Evolutionary conservation across 2,888 invertebrate genomes (phyloP).

Genomic region (Falcaria lacertinaria): DNA sequence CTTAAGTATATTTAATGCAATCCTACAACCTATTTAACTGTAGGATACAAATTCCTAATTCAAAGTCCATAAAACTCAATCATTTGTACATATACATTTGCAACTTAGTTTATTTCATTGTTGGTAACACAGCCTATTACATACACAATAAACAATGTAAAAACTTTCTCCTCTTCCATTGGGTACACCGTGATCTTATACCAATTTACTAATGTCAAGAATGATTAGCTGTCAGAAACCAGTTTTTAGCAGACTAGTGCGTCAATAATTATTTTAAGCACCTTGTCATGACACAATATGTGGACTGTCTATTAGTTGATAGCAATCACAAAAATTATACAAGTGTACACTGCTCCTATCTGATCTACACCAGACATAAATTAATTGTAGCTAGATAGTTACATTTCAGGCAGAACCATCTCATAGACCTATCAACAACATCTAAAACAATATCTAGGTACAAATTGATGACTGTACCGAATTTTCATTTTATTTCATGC

Average conservation of each 20-base stretch:
- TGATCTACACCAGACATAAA: constrained; percentile 16
- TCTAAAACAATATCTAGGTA: constrained; percentile 11
- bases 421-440: constrained; percentile 19
- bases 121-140: constrained; percentile 8
- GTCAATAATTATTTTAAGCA: no score
- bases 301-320: constrained; percentile 7
- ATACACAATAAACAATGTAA: constrained; percentile 23
- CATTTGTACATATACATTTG: no score
- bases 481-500: constrained; percentile 78
- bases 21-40: no score
- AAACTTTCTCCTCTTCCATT: constrained; percentile 33
- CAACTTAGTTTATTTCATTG: no score
- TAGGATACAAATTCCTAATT: no score
- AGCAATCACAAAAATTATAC: constrained; percentile 10
- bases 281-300: constrained; percentile 5
- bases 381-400: constrained; percentile 4
- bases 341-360: constrained; percentile 33
- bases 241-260: no score
- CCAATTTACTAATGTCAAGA: background rate
- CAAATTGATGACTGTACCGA: constrained; percentile 51
- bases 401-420: constrained; percentile 21
- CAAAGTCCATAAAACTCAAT: no score
- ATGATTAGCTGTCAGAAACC: no score
- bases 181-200: background rate
- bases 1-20: no score